A percentile compares a stretch with the other conserved stretches of the same genome.
phyloP scores from a whole-genome alignment of 2,113 vertebrate genomes.

The Catharus minimus region DNA sequence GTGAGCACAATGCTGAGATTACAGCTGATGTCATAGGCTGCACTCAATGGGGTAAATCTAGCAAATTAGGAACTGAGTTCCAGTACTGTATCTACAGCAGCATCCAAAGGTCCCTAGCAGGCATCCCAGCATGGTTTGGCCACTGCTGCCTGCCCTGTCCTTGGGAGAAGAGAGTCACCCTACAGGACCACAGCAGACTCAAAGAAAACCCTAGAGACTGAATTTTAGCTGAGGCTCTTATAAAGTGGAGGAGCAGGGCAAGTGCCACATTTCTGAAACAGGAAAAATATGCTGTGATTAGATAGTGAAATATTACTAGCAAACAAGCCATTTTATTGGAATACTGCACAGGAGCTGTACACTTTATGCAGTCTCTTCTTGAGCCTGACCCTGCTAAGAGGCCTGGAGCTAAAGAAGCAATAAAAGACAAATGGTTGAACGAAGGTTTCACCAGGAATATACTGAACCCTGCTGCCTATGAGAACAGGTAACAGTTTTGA shows the following conservation, averaged over 20 bases:
- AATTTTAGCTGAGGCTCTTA: neutral
- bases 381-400: constrained; percentile 81
- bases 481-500: constrained; percentile 77
- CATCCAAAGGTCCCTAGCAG: neutral
- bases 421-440: constrained; percentile 81
- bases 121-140: neutral
- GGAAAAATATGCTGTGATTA: neutral
- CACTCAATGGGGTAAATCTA: neutral
- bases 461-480: constrained; percentile 48
- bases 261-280: neutral
- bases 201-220: neutral
- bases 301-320: neutral
- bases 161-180: neutral
- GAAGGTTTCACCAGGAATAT: constrained; percentile 77
- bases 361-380: constrained; percentile 81
- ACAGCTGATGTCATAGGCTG: neutral
- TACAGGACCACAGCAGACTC: neutral
- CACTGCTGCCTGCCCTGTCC: neutral
- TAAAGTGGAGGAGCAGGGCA: neutral
- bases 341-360: constrained; percentile 68
- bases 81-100: neutral
- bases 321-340: neutral
- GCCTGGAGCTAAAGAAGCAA: constrained; percentile 75
- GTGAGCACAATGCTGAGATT: neutral
- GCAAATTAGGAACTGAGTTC: neutral